These are phyloP conservation scores for Leiothrix lutea DNA, from an alignment of 2,113 vertebrate species.

Conservation along the genomic window DNA sequence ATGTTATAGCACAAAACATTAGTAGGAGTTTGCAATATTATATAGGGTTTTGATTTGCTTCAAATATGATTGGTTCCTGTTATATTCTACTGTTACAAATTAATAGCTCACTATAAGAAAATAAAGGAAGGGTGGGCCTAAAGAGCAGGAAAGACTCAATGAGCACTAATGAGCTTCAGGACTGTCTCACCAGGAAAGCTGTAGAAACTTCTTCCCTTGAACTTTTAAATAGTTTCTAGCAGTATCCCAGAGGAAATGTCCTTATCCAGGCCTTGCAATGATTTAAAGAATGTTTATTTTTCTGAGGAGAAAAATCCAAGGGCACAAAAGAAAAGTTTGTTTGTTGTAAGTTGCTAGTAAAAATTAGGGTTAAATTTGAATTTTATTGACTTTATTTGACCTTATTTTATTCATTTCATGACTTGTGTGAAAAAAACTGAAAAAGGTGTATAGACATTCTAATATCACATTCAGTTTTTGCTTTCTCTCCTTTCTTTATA, in stretches of 20 bases:
- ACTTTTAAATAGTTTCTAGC: neutral
- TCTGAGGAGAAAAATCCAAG: neutral
- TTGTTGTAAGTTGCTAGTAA: neutral
- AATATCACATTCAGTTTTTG: neutral
- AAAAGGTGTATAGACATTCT: neutral
- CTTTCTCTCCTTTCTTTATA: neutral
- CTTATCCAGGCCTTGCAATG: neutral
- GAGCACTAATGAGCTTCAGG: neutral
- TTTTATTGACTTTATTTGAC: neutral
- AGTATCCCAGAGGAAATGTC: neutral
- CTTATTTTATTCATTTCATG: neutral
- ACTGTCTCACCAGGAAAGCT: neutral
- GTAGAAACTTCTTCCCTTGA: slow-evolving; percentile 16
- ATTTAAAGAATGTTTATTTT: neutral
- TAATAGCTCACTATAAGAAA: slow-evolving; percentile 3
- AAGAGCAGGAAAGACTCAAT: slow-evolving; percentile 28
- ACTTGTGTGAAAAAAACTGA: neutral
- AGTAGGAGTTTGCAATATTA: neutral
- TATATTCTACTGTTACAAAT: neutral
- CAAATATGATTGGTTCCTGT: neutral
- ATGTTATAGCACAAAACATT: neutral
- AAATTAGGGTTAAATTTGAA: neutral
- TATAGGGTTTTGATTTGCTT: neutral
- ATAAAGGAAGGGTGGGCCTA: slow-evolving; percentile 50
- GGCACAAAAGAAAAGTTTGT: neutral